A percentile compares a stretch with the other conserved stretches of the same genome.
Evolutionary conservation across 2,797 vertebrate genomes (phyloP).

Genomic region (Ibycter americanus): DNA sequence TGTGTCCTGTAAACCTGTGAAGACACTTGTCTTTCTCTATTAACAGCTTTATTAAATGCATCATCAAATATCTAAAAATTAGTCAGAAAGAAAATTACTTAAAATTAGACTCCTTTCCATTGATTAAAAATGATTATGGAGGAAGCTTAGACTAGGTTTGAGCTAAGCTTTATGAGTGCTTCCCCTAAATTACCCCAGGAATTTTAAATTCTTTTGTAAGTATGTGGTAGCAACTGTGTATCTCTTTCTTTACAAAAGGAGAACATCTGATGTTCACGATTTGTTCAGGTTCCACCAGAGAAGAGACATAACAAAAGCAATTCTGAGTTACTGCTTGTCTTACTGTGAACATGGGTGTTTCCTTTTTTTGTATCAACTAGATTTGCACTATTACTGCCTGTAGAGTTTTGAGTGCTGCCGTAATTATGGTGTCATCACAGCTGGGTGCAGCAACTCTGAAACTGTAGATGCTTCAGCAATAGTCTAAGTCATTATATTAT

Average conservation of each 20-base stretch:
- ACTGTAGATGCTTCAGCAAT: neutral
- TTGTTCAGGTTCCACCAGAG: neutral
- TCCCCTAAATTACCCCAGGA: neutral
- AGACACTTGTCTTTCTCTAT: neutral
- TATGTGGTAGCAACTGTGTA: neutral
- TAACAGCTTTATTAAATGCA: neutral
- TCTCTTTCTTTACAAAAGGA: neutral
- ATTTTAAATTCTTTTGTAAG: neutral
- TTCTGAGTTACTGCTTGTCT: neutral
- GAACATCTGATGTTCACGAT: neutral
- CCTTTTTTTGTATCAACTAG: neutral
- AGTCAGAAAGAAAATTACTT: neutral
- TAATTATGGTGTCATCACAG: neutral
- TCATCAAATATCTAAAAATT: neutral
- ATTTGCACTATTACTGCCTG: neutral
- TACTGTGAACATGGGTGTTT: neutral
- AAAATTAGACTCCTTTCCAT: neutral
- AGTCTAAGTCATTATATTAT: neutral
- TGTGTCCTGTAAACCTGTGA: neutral
- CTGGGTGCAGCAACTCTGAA: neutral
- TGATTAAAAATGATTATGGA: neutral
- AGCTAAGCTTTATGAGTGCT: neutral
- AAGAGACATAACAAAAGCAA: neutral
- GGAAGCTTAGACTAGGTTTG: neutral
- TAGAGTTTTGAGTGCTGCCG: neutral